phyloP scores from a whole-genome alignment of 2,888 invertebrate genomes.

The Galerucella pusilla region DNA sequence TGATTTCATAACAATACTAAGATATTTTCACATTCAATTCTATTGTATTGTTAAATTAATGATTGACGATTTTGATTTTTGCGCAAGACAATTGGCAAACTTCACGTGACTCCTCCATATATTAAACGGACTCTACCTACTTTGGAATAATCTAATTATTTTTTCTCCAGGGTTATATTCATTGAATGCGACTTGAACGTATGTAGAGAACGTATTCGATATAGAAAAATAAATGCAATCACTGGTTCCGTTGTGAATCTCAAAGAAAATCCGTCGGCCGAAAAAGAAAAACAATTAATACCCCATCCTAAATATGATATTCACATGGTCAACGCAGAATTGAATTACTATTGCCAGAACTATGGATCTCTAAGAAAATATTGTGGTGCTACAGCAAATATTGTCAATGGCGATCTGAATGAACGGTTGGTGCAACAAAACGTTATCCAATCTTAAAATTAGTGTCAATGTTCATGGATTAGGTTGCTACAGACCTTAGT shows the following conservation, averaged over 20 bases:
- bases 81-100: no score
- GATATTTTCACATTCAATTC: no score
- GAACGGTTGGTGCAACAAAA: slow-evolving; percentile 49
- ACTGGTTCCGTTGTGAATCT: slow-evolving; percentile 57
- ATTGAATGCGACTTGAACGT: slow-evolving; percentile 61
- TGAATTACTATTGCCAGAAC: slow-evolving; percentile 61
- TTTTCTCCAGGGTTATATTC: slow-evolving; percentile 55
- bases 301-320: slow-evolving; percentile 59
- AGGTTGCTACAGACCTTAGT: no score
- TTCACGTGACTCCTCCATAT: no score
- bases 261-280: slow-evolving; percentile 43
- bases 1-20: no score
- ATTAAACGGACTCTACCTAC: neutral
- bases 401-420: slow-evolving; percentile 60
- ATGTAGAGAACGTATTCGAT: slow-evolving; percentile 58
- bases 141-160: neutral
- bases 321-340: slow-evolving; percentile 59
- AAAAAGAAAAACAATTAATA: slow-evolving; percentile 51
- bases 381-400: slow-evolving; percentile 59
- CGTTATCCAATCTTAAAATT: no score
- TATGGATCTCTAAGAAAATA: slow-evolving; percentile 62
- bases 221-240: slow-evolving; percentile 55
- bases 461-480: no score
- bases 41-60: no score
- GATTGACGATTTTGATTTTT: no score